Base-by-base conservation (phyloP, 2,113 vertebrate species). In the Narcine bancroftii region DNA sequence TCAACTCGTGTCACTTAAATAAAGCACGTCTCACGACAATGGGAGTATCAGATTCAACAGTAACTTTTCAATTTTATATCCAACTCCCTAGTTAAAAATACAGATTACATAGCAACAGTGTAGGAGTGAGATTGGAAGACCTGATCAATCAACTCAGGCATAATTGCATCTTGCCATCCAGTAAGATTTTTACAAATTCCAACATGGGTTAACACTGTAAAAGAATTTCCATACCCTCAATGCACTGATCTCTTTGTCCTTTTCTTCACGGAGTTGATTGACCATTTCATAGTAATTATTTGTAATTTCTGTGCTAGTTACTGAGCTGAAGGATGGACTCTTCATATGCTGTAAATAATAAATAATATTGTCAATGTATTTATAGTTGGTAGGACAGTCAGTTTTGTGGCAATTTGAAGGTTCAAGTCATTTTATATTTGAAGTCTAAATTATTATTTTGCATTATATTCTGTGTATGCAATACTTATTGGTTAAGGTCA, bases 231-330 rank as follows among this genome's bases (percentile, higher is more conserved):
- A 94, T 92, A 99, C 98, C 96, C 96, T 94, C 47, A 99, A 95
- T 45, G 73, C 96, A 94, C 95, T 93, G 47, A 99, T 96, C 95
- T 99, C 98, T 47, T 94, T 94, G 19, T 99, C 98, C 93, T 99
- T 99, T 56, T 99, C 98, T 36, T 95, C 93, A 53, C 96, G 95
- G 93, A 99, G 93, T 85, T 93, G 93, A 47, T 93, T 96, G 66
- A 99, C 95, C 97, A 98, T 97, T 85, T 99, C 97, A 13, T 95
- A 96, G 0, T 99, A 98, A 56, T 97, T 97, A 89, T 95, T 98
- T 1, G 97, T 97, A 93, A 99, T 95, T 72, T 98, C 98, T 29
- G 26, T 45, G 19, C 0, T 69, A 91, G 71, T 29, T 91, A 33
- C 45, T 5, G 89, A 45, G 15, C 17, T 91, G 89, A 9, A 9